Percentiles rank a stretch among this genome's conserved stretches.
Evolutionary conservation across 2,888 invertebrate species (phyloP).

Genomic region (Timema cristinae): DNA sequence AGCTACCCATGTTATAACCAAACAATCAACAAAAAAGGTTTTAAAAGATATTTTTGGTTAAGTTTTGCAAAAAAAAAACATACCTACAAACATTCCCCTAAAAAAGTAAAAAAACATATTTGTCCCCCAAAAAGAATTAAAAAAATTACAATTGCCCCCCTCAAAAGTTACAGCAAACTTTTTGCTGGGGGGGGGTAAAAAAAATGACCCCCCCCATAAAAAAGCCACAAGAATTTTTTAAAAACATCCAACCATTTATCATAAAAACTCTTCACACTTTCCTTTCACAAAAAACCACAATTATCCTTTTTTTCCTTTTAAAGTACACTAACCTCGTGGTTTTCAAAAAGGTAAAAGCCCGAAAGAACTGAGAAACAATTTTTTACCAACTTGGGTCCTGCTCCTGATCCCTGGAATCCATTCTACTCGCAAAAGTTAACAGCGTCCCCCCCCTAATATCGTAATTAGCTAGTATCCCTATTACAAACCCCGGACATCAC

Average conservation of each 20-base stretch:
- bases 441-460: constrained; percentile 99
- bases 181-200: no score
- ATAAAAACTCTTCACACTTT: constrained; percentile 12
- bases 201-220: no score
- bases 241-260: constrained; percentile 21
- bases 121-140: no score
- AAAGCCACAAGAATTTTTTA: no score
- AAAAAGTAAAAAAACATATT: no score
- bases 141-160: no score
- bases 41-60: no score
- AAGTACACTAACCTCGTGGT: constrained; percentile 92
- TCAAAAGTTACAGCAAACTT: no score
- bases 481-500: constrained; percentile 93
- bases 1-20: no score
- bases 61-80: no score
- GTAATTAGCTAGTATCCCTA: constrained; percentile 89
- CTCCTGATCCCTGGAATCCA: constrained; percentile 95
- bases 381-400: constrained; percentile 76
- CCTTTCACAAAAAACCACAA: constrained; percentile 66
- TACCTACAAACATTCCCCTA: no score
- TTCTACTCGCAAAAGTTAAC: constrained; percentile 95
- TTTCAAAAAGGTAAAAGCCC: constrained; percentile 79
- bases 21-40: no score
- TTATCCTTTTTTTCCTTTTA: constrained; percentile 94
- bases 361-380: constrained; percentile 67